Base-by-base conservation (phyloP, 2,888 invertebrate species). In the Erebia epiphron region DNA sequence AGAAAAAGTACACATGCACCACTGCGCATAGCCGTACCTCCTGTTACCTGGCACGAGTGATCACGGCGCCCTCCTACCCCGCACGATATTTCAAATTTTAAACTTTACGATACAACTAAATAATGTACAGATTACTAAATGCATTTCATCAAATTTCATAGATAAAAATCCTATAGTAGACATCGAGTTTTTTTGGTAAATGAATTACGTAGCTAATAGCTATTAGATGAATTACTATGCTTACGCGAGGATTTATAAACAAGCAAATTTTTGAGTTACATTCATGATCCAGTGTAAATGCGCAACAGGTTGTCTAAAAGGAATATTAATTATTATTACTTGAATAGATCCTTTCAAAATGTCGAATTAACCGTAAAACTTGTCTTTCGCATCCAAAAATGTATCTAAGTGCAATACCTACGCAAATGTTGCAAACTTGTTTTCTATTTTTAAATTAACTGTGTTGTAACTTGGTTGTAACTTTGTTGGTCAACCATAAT, bases 31-130 rank as follows among this genome's bases (percentile, higher is more conserved):
- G 77, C 86, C 91, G 92, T 93, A 93, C 92, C 92, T 90, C 91
- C 92, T 90, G 87, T 91, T 92, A 92, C 92, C 93, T 92, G 92
- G 92, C 83, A 92, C 92, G 84, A 87, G 81, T 83, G 77, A 78
- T 78, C 83, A 82, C 85, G 83, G 79, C 80, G 79, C 82, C 82
- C 77, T 79, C 80, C 80, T 80, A 73, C 80, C 79, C 77, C 82
- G 78, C 77, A 80, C 76, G 75, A 18, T 74, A 79, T 81, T 82
- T 85, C 77, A 80, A 80, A 82, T 82, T 85, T 85, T 83, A 72
- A 79, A 78, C 77, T 79, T 78, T 83, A 80, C 79, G 78, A 79
- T 76, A 7, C 35, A 43, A 11, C 43, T 10, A 43, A 8, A 43
- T 9, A n/a, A n/a, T n/a, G n/a, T n/a, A n/a, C n/a, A n/a, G n/a